Percentiles rank a stretch among this genome's conserved stretches.
phyloP scores from a whole-genome alignment of 2,797 vertebrate species.

The Rhinoraja longicauda region DNA sequence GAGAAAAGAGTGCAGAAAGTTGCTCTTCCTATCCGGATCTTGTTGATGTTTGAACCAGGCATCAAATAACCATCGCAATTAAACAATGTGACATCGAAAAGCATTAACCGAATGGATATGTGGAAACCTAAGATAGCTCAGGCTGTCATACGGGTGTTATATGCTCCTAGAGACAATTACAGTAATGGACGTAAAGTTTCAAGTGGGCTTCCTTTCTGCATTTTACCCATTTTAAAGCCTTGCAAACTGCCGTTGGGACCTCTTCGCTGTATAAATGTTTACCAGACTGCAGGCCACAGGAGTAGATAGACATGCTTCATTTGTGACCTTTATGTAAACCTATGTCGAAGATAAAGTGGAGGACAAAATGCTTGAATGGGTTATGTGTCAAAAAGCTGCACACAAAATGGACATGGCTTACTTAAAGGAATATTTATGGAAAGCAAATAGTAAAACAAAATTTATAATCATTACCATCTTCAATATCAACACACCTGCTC shows the following conservation, averaged over 20 bases:
- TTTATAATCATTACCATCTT: conserved; percentile 39
- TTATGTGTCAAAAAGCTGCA: conserved; percentile 14
- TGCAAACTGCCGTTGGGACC: conserved; percentile 8
- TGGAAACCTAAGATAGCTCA: background rate
- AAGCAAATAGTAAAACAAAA: conserved; percentile 38
- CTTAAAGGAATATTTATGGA: conserved; percentile 38
- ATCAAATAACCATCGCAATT: conserved; percentile 16
- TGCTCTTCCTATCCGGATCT: background rate
- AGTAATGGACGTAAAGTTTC: conserved; percentile 24
- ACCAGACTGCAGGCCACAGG: conserved; percentile 35
- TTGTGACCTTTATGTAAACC: conserved; percentile 38
- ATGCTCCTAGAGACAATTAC: background rate
- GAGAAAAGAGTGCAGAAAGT: background rate
- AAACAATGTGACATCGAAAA: background rate
- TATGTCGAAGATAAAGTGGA: conserved; percentile 33
- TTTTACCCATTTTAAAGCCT: conserved; percentile 18
- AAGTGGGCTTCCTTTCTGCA: background rate
- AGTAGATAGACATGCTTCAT: conserved; percentile 35
- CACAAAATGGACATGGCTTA: conserved; percentile 29
- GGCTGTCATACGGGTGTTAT: conserved; percentile 26
- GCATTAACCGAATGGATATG: background rate
- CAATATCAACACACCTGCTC: conserved; percentile 36
- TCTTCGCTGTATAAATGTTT: conserved; percentile 37
- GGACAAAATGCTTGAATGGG: conserved; percentile 14
- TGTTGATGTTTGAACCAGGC: background rate